These are phyloP conservation scores for Synergus umbraculus DNA, from an alignment of 2,888 invertebrate genomes.

Conservation along the genomic window DNA sequence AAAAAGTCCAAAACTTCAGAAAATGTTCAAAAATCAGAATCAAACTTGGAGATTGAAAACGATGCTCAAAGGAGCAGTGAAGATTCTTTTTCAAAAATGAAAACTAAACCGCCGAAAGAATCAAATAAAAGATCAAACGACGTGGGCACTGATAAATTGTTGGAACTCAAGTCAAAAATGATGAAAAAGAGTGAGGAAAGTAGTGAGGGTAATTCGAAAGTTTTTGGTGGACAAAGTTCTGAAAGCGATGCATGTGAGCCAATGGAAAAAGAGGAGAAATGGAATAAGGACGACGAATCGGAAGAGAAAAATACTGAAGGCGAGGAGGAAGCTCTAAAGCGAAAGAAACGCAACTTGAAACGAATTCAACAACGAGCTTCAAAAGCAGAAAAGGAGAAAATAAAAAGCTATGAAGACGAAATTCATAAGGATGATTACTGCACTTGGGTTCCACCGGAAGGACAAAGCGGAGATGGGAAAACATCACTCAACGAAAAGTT, in stretches of 20 bases:
- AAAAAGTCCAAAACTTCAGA: not conserved
- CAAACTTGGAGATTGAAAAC: constrained; percentile 55
- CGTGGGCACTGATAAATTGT: not conserved
- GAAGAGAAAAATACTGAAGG: constrained; percentile 42
- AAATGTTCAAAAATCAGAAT: not conserved
- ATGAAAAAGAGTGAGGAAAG: not conserved
- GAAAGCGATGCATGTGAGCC: not conserved
- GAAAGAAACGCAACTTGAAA: constrained; percentile 56
- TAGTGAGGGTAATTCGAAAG: not conserved
- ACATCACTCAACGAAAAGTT: constrained; percentile 87
- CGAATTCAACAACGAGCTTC: constrained; percentile 57
- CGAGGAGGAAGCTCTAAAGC: constrained; percentile 50
- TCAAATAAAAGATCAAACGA: constrained; percentile 15
- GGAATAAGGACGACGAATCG: constrained; percentile 8
- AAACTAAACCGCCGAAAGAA: constrained; percentile 18
- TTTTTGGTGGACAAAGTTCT: not conserved
- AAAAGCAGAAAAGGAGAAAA: constrained; percentile 55
- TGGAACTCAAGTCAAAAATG: not conserved
- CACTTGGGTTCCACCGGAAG: constrained; percentile 87
- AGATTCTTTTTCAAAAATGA: constrained; percentile 3
- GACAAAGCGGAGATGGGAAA: constrained; percentile 88
- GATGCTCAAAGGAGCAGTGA: constrained; percentile 33
- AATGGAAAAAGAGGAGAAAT: constrained; percentile 19
- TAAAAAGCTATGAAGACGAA: constrained; percentile 47
- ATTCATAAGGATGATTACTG: constrained; percentile 81